Base-by-base conservation (phyloP, 2,797 vertebrate species). In the Steatocranus sp. region DNA sequence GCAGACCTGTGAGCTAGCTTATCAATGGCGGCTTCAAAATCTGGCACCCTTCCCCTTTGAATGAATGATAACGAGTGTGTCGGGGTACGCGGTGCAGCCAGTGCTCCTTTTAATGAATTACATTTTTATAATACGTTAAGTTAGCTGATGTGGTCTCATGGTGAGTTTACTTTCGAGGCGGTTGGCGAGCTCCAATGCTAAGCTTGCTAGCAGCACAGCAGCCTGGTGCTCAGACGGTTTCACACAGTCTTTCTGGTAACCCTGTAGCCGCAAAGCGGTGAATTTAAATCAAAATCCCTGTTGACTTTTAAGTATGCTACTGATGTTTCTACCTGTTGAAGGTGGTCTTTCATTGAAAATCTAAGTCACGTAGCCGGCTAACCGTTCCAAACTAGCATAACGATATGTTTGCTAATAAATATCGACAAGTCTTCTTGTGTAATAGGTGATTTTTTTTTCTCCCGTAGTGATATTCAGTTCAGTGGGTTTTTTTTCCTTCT, bases 1-100 rank as follows among this genome's bases (percentile, higher is more conserved):
- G 93, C 94, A 94, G 95, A 90, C 81, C 85, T 90, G 36, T 88
- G 87, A 86, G 93, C 75, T 94, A 93, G 91, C 88, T 34, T 90
- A 80, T 89, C 91, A 92, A 93, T 94, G 93, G 93, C 93, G 93
- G 89, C 91, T 91, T 63, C 73, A 79, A 75, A 79, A 75, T 41
- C 84, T 75, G 75, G 43, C 68, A n/a, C 54, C 49, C 53, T 66
- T 36, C 48, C n/a, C n/a, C 3, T 81, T 88, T 93, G 85, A 92
- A 93, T 92, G 88, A 90, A 91, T 81, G 75, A 18, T 70, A 41
- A 2, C 0, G 18, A 51, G 2, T 38, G 3, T 61, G 32, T 76
- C 6, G 36, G 5, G 1, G 4, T 30, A 78, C 23, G 38, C 18
- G 2, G 5, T 6, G 8, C 4, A 41, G 15, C 46, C 66, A 20